These are phyloP conservation scores for Pandion haliaetus DNA, from an alignment of 2,113 vertebrate genomes.

Conservation along the genomic window DNA sequence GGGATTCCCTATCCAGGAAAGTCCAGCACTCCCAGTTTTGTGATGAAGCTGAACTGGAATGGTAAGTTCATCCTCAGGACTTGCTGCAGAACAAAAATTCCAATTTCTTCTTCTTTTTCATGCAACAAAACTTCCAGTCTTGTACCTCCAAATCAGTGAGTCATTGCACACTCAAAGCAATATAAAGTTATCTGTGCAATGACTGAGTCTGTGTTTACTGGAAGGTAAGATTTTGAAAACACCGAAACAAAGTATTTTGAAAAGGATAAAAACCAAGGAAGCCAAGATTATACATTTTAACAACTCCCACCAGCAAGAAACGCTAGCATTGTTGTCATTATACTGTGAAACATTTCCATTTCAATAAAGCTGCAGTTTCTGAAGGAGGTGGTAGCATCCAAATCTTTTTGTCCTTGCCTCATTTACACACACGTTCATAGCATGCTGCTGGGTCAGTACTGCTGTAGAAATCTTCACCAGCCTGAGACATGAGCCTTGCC, in stretches of 20 bases:
- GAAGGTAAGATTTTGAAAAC: background rate
- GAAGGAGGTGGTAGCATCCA: background rate
- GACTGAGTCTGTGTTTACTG: background rate
- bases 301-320: background rate
- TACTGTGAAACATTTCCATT: background rate
- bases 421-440: background rate
- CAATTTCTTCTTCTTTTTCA: background rate
- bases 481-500: rapidly evolving
- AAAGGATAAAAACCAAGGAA: background rate
- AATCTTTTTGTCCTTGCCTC: background rate
- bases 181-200: too few species aligned
- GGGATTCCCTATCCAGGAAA: background rate
- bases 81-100: background rate
- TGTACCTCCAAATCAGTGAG: background rate
- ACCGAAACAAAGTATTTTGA: background rate
- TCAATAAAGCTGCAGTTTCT: background rate
- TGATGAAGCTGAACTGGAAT: background rate
- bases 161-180: background rate
- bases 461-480: background rate
- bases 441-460: background rate
- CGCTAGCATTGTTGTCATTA: background rate
- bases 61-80: background rate
- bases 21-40: background rate
- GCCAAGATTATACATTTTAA: background rate
- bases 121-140: background rate